Conservation (phyloP, 23 tunicate genomes). For the Trididemnum clinides region DNA sequence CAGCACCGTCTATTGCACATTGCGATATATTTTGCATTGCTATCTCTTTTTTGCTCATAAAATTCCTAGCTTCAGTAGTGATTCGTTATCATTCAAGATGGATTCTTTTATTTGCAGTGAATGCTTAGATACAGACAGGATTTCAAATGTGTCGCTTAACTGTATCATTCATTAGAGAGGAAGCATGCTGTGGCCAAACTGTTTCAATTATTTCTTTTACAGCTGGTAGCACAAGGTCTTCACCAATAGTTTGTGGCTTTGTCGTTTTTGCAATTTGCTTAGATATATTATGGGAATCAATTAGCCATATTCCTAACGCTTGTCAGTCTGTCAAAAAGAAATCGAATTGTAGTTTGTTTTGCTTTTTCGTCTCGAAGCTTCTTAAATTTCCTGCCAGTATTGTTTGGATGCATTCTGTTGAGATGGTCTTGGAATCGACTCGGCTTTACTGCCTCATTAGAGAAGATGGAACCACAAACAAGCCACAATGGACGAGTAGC, state of each 20-base stretch:
- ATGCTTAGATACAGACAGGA: too few species aligned
- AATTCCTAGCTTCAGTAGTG: slow-evolving; percentile 11
- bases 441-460: slow-evolving; percentile 48
- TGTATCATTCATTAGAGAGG: too few species aligned
- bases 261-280: slow-evolving; percentile 54
- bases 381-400: slow-evolving; percentile 42
- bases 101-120: too few species aligned
- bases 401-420: slow-evolving; percentile 41
- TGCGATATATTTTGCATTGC: slow-evolving; percentile 50
- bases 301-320: slow-evolving; percentile 40
- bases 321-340: slow-evolving; percentile 33
- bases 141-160: too few species aligned
- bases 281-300: slow-evolving; percentile 58
- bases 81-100: slow-evolving; percentile 17
- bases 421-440: slow-evolving; percentile 30
- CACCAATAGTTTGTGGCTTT: slow-evolving; percentile 57
- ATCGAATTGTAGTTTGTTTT: slow-evolving; percentile 30
- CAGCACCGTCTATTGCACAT: slow-evolving; percentile 63
- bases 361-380: slow-evolving; percentile 41
- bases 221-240: slow-evolving; percentile 47
- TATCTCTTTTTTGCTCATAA: slow-evolving; percentile 31
- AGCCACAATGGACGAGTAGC: slow-evolving; percentile 9
- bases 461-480: too few species aligned
- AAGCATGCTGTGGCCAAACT: slow-evolving; percentile 45
- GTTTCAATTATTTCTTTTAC: slow-evolving; percentile 51